Evolutionary conservation across 2,113 vertebrate species (phyloP).

Genomic region (Indicator maculatus): DNA sequence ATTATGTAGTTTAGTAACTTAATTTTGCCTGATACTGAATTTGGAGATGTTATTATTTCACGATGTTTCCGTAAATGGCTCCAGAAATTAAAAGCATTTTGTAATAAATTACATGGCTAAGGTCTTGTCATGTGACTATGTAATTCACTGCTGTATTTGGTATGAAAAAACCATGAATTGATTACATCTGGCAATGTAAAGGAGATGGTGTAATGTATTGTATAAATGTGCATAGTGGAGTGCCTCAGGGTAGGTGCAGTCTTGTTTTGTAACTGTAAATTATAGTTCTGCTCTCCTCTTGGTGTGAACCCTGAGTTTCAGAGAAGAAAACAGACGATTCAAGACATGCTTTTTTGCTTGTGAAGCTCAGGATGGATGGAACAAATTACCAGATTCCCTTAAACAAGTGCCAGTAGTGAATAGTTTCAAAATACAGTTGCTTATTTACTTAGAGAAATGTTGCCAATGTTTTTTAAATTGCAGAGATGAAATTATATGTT

Average conservation of each 20-base stretch:
- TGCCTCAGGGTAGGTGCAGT: conserved; percentile 34
- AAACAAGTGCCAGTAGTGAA: conserved; percentile 60
- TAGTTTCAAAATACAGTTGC: conserved; percentile 64
- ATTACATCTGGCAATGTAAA: conserved; percentile 54
- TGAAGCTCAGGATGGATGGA: conserved; percentile 32
- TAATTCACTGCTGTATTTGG: conserved; percentile 16
- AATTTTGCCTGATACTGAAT: not conserved
- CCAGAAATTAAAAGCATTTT: conserved; percentile 38
- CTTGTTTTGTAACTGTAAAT: conserved; percentile 48
- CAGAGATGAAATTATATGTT: conserved; percentile 62
- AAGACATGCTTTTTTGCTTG: conserved; percentile 47
- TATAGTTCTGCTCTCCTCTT: conserved; percentile 55
- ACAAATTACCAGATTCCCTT: conserved; percentile 64
- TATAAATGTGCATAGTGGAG: conserved; percentile 35
- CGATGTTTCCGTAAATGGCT: not conserved
- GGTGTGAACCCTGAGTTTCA: conserved; percentile 48
- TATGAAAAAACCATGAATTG: not conserved
- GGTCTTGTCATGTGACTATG: not conserved
- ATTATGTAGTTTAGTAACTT: not conserved
- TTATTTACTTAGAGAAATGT: conserved; percentile 60
- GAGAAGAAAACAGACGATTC: conserved; percentile 47
- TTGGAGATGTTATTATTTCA: conserved; percentile 13
- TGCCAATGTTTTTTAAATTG: conserved; percentile 62
- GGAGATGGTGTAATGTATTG: conserved; percentile 37
- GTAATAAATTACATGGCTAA: conserved; percentile 1